A percentile compares a stretch with the other conserved stretches of the same genome.
phyloP scores from a whole-genome alignment of 2,888 invertebrate genomes.

The Cartodere bifasciata region DNA sequence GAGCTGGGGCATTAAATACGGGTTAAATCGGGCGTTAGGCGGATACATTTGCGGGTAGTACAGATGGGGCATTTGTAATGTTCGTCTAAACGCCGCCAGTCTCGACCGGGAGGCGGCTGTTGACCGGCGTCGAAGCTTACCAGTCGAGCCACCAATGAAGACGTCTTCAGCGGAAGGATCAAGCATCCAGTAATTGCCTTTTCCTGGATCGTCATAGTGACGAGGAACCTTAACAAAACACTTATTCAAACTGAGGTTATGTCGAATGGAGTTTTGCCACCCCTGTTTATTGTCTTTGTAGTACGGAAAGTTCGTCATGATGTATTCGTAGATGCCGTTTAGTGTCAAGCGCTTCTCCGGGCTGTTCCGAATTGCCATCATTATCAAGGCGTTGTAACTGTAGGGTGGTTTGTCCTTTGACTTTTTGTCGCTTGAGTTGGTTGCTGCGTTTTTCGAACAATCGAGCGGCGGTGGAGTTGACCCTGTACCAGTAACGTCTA shows the following conservation, averaged over 20 bases:
- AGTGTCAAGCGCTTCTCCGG: conserved; percentile 86
- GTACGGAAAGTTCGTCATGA: conserved; percentile 96
- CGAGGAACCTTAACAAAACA: conserved; percentile 96
- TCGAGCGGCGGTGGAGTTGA: conserved; percentile 56
- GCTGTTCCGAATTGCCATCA: conserved; percentile 97
- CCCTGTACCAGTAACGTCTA: conserved; percentile 70
- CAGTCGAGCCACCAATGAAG: conserved; percentile 95
- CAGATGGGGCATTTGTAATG: conserved; percentile 52
- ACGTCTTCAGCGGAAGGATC: conserved; percentile 96
- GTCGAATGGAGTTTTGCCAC: conserved; percentile 98
- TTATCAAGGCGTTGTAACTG: conserved; percentile 97
- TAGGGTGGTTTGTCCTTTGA: conserved; percentile 90
- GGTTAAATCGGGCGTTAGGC: conserved; percentile 53
- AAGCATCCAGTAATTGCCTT: conserved; percentile 99
- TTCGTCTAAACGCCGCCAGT: conserved; percentile 79
- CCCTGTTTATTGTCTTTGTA: conserved; percentile 97
- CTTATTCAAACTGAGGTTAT: conserved; percentile 94
- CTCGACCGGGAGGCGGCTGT: conserved; percentile 83
- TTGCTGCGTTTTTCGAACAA: conserved; percentile 36
- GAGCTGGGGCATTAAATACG: conserved; percentile 69
- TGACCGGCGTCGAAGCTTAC: conserved; percentile 82
- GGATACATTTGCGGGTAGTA: conserved; percentile 40
- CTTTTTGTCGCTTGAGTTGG: conserved; percentile 48
- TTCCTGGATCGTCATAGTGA: conserved; percentile 97
- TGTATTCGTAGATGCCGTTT: conserved; percentile 97